Evolutionary conservation across 2,888 invertebrate genomes (phyloP), one percentile per base, ranked within the genome.

Genomic region (Xylocampa areola): DNA sequence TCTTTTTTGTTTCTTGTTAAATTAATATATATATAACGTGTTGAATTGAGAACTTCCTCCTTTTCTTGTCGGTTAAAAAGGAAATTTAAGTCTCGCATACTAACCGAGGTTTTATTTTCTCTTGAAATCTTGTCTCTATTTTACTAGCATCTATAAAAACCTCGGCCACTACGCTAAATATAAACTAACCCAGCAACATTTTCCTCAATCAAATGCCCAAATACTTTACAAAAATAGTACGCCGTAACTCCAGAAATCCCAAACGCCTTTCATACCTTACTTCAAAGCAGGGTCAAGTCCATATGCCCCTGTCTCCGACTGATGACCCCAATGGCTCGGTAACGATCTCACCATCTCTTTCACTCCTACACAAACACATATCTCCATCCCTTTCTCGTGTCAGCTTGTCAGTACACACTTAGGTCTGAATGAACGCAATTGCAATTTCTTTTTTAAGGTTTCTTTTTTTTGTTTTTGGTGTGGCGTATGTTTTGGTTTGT

Each of bases 211-310:
- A n/a, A n/a, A n/a, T n/a, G n/a, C n/a, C n/a, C n/a, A n/a, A 33
- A 35, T 3, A 3, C 8, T 6, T 8, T 10, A 14, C 21, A 62
- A 68, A 60, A 63, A 51, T 33, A 63, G 30, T n/a, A 50, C 39
- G 40, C 40, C 32, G 32, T 25, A 51, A 49, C 50, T 44, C 51
- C 55, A 50, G 48, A 47, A 60, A 33, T 52, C 25, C 25, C 30
- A 37, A 57, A 57, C 50, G 40, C 13, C 45, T 41, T 48, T 4
- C 32, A 17, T 52, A 37, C 44, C 36, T 72, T 50, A 55, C 60
- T 62, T 29, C 40, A 49, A 55, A 35, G 41, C 36, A 54, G 52
- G 76, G 73, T 73, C 73, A 75, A 75, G 76, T 51, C 50, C 65
- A 65, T 59, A 25, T 53, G 47, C 55, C 55, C 58, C 44, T 62